These are phyloP conservation scores for Poecilia velifera DNA, from an alignment of 2,797 vertebrate genomes.

Conservation along the genomic window DNA sequence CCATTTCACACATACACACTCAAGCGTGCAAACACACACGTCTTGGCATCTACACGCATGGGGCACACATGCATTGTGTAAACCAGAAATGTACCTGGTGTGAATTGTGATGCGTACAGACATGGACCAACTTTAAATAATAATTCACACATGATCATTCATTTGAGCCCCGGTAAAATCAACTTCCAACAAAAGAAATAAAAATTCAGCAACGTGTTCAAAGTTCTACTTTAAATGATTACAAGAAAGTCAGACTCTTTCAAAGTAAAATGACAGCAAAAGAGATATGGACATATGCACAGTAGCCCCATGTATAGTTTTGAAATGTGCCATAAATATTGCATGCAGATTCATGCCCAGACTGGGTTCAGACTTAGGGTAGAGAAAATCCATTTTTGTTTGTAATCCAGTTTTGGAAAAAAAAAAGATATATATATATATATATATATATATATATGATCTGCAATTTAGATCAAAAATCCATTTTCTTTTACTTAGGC, in stretches of 20 bases:
- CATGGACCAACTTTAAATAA: constrained; percentile 50
- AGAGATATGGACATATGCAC: not conserved
- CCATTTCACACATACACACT: constrained; percentile 21
- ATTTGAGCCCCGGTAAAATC: not conserved
- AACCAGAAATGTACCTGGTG: constrained; percentile 22
- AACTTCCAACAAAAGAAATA: not conserved
- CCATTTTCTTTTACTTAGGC: not conserved
- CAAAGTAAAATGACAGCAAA: not conserved
- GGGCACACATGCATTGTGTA: constrained; percentile 24
- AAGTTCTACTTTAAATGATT: not conserved
- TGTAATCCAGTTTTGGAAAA: not conserved
- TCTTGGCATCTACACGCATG: not conserved
- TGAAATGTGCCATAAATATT: not conserved
- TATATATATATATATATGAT: too few species aligned
- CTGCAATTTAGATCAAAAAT: not conserved
- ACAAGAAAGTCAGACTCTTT: not conserved
- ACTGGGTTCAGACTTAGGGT: not conserved
- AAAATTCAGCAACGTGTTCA: not conserved
- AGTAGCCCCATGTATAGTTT: not conserved
- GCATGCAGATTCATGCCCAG: not conserved
- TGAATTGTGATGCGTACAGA: constrained; percentile 50
- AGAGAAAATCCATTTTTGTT: not conserved
- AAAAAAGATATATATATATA: too few species aligned
- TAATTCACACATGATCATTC: constrained; percentile 36
- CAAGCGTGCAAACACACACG: constrained; percentile 10